These are phyloP conservation scores for Agrotis clavis DNA, from an alignment of 2,888 invertebrate genomes.

Conservation along the genomic window DNA sequence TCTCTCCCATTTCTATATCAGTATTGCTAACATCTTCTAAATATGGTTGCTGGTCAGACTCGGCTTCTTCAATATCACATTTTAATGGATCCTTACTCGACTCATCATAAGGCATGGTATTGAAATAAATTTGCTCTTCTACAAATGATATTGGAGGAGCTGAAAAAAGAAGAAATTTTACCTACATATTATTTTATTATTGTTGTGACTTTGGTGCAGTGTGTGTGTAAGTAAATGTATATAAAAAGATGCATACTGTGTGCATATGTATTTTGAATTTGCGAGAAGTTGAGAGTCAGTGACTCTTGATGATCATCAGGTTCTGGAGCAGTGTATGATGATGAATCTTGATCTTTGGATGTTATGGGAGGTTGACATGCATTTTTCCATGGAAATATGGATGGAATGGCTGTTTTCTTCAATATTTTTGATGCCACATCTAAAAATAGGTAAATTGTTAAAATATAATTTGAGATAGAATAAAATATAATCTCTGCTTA, in stretches of 20 bases:
- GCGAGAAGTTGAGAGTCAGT: neutral
- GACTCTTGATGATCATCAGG: neutral
- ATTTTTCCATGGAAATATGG: neutral
- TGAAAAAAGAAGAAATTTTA: neutral
- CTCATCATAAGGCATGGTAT: neutral
- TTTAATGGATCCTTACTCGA: neutral
- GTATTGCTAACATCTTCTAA: neutral
- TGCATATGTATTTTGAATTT: neutral
- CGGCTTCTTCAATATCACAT: neutral
- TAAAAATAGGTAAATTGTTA: neutral
- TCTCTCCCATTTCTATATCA: neutral
- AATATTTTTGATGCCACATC: neutral
- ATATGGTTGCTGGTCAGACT: neutral
- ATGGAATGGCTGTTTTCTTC: neutral
- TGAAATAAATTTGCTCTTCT: neutral
- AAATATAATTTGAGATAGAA: neutral
- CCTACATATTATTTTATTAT: neutral
- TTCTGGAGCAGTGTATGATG: neutral
- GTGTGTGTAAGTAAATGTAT: neutral
- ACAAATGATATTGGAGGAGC: neutral
- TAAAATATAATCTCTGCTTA: neutral
- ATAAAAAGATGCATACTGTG: neutral
- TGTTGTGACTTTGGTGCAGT: neutral
- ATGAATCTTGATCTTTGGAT: neutral
- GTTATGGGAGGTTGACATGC: neutral